phyloP scores from a whole-genome alignment of 2,113 vertebrate species.

The Ginglymostoma cirratum region DNA sequence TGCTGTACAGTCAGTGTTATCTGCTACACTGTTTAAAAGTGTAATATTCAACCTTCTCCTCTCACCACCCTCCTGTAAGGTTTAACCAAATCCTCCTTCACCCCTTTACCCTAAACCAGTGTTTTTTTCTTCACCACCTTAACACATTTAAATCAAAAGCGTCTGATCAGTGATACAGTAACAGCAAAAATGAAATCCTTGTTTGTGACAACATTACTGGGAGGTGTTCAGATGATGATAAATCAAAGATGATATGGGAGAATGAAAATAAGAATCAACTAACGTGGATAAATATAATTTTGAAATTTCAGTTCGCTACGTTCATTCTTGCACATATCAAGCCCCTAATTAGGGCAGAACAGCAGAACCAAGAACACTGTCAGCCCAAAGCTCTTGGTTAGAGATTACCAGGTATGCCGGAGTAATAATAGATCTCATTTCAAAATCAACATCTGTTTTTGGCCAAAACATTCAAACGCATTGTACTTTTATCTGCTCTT shows the following conservation, averaged over 20 bases:
- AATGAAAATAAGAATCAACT: background rate
- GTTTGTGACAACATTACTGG: background rate
- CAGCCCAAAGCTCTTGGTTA: background rate
- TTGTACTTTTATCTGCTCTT: no score
- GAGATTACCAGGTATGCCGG: background rate
- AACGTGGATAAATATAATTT: background rate
- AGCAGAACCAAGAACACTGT: background rate
- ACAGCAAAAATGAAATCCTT: background rate
- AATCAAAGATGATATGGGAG: background rate
- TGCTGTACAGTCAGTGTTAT: background rate
- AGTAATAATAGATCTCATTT: no score
- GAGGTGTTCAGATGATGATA: background rate
- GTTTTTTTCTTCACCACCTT: background rate
- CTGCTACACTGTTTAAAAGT: no score
- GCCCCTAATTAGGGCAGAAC: background rate
- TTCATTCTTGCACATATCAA: background rate
- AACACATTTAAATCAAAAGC: background rate
- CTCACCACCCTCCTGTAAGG: background rate
- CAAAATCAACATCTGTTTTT: no score
- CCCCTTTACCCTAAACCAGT: background rate
- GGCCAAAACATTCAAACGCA: no score
- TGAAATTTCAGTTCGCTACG: background rate
- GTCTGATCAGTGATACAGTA: background rate
- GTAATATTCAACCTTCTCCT: background rate
- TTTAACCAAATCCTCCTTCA: background rate